A percentile compares a stretch with the other conserved stretches of the same genome.
Evolutionary conservation across 23 tunicate genomes (phyloP).

Genomic region (Halocynthia aurantium): DNA sequence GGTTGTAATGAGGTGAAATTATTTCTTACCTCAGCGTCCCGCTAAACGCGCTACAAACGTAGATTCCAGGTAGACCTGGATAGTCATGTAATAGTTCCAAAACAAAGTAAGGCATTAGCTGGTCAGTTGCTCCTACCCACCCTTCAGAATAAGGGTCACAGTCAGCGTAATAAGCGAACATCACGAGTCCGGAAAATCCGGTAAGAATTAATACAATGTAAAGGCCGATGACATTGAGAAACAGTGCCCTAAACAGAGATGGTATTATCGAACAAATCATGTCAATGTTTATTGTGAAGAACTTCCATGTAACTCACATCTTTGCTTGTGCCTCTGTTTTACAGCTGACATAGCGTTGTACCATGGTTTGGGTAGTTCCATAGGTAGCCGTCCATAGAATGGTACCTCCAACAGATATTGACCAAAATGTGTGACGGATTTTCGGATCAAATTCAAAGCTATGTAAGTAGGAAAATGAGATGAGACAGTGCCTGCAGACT

Average conservation of each 20-base stretch:
- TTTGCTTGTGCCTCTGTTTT: conserved; percentile 27
- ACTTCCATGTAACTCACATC: background rate
- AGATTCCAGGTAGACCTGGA: conserved; percentile 45
- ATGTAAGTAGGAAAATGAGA: background rate
- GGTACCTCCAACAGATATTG: conserved; percentile 26
- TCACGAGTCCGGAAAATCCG: conserved; percentile 27
- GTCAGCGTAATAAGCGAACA: conserved; percentile 41
- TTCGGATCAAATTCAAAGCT: conserved; percentile 26
- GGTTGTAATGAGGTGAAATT: background rate
- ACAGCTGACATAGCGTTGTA: conserved; percentile 34
- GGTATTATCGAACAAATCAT: background rate
- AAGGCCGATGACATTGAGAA: conserved; percentile 33
- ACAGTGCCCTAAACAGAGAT: conserved; percentile 23
- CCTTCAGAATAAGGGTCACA: conserved; percentile 46
- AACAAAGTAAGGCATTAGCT: conserved; percentile 53
- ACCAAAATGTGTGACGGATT: conserved; percentile 40
- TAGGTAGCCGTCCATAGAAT: conserved; percentile 27
- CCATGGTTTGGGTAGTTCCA: conserved; percentile 37
- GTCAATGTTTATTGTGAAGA: background rate
- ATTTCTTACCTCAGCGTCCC: conserved; percentile 25
- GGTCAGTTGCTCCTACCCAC: conserved; percentile 42
- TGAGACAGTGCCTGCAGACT: too few relatives aligned
- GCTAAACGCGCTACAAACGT: conserved; percentile 42
- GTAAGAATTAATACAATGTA: conserved; percentile 20
- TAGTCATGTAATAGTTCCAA: conserved; percentile 25